Evolutionary conservation across 2,113 vertebrate species (phyloP), one percentile per base, ranked within the genome.

Genomic region (Tauraco erythrolophus): DNA sequence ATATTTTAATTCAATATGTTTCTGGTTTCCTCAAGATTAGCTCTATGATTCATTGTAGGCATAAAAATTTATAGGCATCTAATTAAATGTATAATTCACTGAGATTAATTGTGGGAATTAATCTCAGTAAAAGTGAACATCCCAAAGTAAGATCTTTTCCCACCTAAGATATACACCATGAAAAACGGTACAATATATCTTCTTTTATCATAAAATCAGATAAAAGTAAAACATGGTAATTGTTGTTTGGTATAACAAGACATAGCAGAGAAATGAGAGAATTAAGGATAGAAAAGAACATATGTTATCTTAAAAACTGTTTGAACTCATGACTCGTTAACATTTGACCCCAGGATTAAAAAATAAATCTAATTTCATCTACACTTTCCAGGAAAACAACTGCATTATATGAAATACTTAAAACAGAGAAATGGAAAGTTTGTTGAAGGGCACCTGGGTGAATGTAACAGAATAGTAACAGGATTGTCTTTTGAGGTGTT

Each of bases 71-170:
- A 97, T 85, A 89, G 30, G 39, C 35, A 94, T 92, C 50, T 97
- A 97, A 97, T 97, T 96, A 97, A 97, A 94, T 78, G 75, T 84
- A 93, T 96, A 95, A 95, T 96, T 97, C 82, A 95, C 65, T 82
- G 80, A 97, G 84, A 96, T 94, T 95, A 97, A 96, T 96, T 91
- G 19, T 86, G 43, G 21, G 66, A 91, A 97, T 97, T 97, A 93
- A 95, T 96, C 86, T 93, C 72, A 87, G 35, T 91, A 94, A 93
- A 96, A 97, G n/a, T 66, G 75, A 94, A 57, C 66, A 68, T 89
- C n/a, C 64, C 60, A 81, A 77, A 88, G 41, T 64, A 96, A 94
- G 88, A 48, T 58, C 70, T 93, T 95, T 85, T 64, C 28, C 37
- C 31, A 10, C 33, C 64, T 80, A 92, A 86, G 37, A 75, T 28